Percentiles rank a stretch among this genome's conserved stretches.
Evolutionary conservation across 2,113 vertebrate genomes (phyloP).

Genomic region (Reinhardtius hippoglossoides): DNA sequence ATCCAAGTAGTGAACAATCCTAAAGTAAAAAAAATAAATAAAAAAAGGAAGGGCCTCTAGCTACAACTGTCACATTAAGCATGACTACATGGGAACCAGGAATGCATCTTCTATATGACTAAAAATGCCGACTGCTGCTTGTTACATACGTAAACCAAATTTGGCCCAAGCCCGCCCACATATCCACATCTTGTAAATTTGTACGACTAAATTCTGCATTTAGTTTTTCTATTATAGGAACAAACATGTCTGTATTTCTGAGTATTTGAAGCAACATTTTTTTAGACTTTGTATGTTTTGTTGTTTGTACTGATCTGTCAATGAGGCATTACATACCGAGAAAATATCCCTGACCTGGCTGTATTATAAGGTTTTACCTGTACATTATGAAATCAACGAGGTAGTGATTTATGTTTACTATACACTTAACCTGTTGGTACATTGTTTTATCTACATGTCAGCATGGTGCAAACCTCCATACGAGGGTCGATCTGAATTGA

Average conservation of each 20-base stretch:
- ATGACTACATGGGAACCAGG: conserved; percentile 21
- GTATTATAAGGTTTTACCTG: conserved; percentile 13
- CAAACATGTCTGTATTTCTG: conserved; percentile 5
- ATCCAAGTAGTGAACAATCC: conserved; percentile 29
- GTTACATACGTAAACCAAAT: background rate
- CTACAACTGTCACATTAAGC: conserved; percentile 4
- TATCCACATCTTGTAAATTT: conserved; percentile 2
- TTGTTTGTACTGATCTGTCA: conserved; percentile 33
- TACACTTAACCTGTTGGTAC: background rate
- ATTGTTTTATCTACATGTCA: conserved; percentile 1
- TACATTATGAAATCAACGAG: background rate
- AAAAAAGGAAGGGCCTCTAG: background rate
- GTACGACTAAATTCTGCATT: conserved; percentile 51
- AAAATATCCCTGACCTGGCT: background rate
- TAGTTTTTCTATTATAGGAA: conserved; percentile 19
- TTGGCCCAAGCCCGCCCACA: background rate
- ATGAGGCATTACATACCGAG: background rate
- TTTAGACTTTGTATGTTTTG: conserved; percentile 51
- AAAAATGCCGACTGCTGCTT: conserved; percentile 23
- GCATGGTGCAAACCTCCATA: conserved; percentile 31
- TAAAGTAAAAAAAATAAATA: background rate
- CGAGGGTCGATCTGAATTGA: too few relatives aligned
- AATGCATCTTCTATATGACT: background rate
- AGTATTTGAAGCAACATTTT: conserved; percentile 25
- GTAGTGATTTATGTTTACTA: background rate